Conservation (phyloP, 2,797 vertebrate species). For the Cercopithecus diana region DNA sequence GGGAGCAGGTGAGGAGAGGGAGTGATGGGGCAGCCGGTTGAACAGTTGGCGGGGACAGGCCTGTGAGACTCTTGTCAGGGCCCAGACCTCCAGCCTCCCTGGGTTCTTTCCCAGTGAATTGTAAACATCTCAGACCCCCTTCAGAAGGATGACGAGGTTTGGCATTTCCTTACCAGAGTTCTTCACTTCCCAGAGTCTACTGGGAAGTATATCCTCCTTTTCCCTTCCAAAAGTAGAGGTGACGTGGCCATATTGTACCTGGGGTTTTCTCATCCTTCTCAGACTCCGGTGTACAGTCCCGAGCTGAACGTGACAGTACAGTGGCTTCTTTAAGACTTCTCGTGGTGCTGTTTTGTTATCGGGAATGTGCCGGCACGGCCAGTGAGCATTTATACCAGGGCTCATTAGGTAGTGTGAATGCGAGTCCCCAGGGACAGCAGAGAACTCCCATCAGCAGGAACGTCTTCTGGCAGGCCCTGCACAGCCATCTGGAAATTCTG, state of each 20-base stretch:
- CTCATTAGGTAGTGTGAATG: neutral
- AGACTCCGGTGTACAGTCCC: neutral
- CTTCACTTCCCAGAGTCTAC: neutral
- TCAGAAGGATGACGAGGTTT: neutral
- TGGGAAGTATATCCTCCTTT: neutral
- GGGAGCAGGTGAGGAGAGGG: no score
- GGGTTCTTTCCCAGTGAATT: neutral
- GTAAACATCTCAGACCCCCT: neutral
- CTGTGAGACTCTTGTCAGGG: neutral
- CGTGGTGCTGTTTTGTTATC: neutral
- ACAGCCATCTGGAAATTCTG: neutral
- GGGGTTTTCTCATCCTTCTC: neutral
- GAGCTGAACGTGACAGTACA: fast-evolving
- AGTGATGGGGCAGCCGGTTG: neutral
- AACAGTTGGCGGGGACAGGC: neutral
- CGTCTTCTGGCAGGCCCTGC: neutral
- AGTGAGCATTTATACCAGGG: neutral
- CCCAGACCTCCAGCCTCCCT: neutral
- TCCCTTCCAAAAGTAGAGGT: neutral
- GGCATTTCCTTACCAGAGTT: fast-evolving
- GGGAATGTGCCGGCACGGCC: neutral
- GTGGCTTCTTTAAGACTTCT: neutral
- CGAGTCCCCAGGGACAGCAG: neutral
- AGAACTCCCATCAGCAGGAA: neutral
- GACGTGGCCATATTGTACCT: fast-evolving